Evolutionary conservation across 2,113 vertebrate species (phyloP).

Genomic region (Tichodroma muraria): DNA sequence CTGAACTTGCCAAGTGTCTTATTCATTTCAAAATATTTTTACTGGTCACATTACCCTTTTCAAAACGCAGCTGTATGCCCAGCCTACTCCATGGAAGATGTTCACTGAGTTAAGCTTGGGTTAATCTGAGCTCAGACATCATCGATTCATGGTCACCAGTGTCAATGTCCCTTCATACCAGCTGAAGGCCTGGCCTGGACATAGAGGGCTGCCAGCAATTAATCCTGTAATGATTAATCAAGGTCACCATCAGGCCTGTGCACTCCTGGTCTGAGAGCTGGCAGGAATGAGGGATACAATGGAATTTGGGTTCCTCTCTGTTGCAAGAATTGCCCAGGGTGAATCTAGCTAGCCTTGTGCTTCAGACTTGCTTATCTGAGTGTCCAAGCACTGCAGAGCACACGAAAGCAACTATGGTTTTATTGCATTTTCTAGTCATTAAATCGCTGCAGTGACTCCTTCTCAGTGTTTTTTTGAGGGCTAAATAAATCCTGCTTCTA

Average conservation of each 20-base stretch:
- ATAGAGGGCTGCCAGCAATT: neutral
- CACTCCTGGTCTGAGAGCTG: neutral
- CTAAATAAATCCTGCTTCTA: constrained; percentile 1
- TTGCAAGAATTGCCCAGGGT: neutral
- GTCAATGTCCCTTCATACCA: neutral
- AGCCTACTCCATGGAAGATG: neutral
- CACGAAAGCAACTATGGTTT: neutral
- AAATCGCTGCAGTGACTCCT: neutral
- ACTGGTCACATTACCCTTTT: neutral
- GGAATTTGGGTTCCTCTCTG: neutral
- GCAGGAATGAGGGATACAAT: neutral
- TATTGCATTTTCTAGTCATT: neutral
- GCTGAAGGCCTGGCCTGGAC: neutral
- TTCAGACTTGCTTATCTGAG: neutral
- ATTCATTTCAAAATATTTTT: neutral
- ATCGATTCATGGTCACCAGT: neutral
- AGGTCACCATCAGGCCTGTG: neutral
- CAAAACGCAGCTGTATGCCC: neutral
- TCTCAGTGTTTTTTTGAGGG: neutral
- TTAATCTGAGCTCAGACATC: neutral
- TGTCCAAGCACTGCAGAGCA: neutral
- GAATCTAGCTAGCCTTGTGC: neutral
- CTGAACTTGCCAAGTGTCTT: neutral
- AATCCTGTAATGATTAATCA: constrained; percentile 19
- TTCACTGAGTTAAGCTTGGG: neutral